A percentile compares a stretch with the other conserved stretches of the same genome.
These are phyloP conservation scores for Reticulitermes speratus DNA, from an alignment of 1,140 invertebrate species.

Conservation along the genomic window DNA sequence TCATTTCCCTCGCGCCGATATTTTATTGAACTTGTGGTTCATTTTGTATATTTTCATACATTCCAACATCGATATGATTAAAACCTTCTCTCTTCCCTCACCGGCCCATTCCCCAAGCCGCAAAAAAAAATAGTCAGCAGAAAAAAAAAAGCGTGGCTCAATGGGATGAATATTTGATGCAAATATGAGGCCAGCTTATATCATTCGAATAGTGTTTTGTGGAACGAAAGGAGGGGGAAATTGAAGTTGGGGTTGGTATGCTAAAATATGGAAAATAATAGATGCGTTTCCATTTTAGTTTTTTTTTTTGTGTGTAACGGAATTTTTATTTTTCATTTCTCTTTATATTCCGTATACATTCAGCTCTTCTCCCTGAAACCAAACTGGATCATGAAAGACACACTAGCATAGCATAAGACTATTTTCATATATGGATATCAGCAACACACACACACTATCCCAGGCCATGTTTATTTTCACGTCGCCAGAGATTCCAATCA, in stretches of 20 bases:
- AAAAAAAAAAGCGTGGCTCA: conserved; percentile 12
- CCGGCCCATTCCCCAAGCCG: background rate
- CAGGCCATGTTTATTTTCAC: background rate
- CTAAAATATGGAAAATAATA: conserved; percentile 20
- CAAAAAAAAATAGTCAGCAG: background rate
- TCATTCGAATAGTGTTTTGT: conserved; percentile 13
- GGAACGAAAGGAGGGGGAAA: background rate
- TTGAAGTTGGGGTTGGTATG: conserved; percentile 5
- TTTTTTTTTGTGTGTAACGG: conserved; percentile 12
- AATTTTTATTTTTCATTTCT: conserved; percentile 18
- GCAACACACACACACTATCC: background rate
- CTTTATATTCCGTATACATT: background rate
- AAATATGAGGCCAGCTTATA: conserved; percentile 16
- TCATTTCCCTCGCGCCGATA: conserved; percentile 16
- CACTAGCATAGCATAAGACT: background rate
- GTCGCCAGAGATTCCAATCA: background rate
- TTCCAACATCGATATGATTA: conserved; percentile 19
- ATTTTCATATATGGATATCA: conserved; percentile 14
- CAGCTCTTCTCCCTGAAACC: background rate
- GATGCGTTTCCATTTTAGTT: conserved; percentile 7
- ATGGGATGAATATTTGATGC: conserved; percentile 19
- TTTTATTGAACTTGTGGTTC: conserved; percentile 16
- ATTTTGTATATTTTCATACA: conserved; percentile 18
- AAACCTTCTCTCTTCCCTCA: background rate
- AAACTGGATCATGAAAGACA: background rate